phyloP scores from a whole-genome alignment of 2,113 vertebrate genomes.

The Smithornis capensis region DNA sequence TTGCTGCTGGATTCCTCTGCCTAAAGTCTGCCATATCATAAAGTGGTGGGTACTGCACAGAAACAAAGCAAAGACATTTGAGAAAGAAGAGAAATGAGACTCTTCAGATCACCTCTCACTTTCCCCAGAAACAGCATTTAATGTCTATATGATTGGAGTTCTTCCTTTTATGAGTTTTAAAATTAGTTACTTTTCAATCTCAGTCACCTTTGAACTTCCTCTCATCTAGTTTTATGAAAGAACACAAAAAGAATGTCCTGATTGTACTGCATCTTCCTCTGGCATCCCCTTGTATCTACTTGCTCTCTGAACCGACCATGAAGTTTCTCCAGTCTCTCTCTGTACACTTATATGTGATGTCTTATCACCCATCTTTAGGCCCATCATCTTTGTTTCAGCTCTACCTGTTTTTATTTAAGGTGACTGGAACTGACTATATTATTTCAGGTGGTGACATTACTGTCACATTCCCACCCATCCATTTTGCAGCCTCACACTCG shows the following conservation, averaged over 20 bases:
- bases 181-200: conserved; percentile 53
- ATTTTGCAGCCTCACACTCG: neutral
- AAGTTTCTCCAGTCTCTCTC: neutral
- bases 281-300: neutral
- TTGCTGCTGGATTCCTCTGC: neutral
- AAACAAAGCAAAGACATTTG: neutral
- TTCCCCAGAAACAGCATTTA: conserved; percentile 18
- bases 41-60: neutral
- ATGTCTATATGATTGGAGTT: neutral
- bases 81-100: conserved; percentile 17
- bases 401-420: neutral
- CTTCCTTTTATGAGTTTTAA: conserved; percentile 48
- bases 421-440: neutral
- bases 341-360: neutral
- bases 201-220: conserved; percentile 57
- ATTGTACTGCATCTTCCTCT: neutral
- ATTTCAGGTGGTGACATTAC: neutral
- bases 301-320: neutral
- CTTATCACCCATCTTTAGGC: neutral
- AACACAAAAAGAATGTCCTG: neutral
- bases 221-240: conserved; percentile 28
- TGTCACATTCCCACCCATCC: neutral
- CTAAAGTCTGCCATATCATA: neutral
- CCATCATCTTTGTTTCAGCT: neutral
- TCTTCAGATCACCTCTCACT: conserved; percentile 28